Base-by-base conservation (phyloP, 2,113 vertebrate genomes). In the Papio anubis region DNA sequence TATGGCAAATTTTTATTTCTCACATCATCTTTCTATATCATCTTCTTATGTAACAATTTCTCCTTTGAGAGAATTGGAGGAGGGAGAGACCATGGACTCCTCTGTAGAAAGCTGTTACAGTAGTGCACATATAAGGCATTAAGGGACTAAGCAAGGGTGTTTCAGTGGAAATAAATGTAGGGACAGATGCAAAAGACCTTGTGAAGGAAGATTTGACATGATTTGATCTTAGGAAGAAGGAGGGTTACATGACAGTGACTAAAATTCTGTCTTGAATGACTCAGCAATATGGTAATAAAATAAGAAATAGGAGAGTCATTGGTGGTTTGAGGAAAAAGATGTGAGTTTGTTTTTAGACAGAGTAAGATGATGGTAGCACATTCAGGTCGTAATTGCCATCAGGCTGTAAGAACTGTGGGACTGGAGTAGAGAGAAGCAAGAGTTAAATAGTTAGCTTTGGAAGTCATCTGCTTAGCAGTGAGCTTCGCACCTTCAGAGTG, bases 201-300 rank as follows among this genome's bases (percentile, higher is more conserved):
- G 16, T 13, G 16, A 78, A 68, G 80, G 35, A 91, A 87, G 30
- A 89, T 27, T 88, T 87, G 30, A 64, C 27, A 91, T 81, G 43
- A 75, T 94, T 79, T 86, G 21, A 73, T 90, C 92, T 35, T 43
- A 87, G 61, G 25, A 88, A 50, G 20, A 52, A 70, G 20, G 13
- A 83, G 32, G 21, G 48, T 57, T 13, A 35, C 84, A 72, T 64
- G 82, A 38, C 55, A 72, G 23, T 87, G 16, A 83, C 59, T 90
- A 25, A 94, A 93, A 61, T 52, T 95, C 25, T 92, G 45, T 94
- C 72, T 87, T 81, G 40, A 94, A 50, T 90, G 38, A 57, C 32
- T 66, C 18, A 96, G 16, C 76, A 79, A 59, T 96, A 30, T 94
- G n/a, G 17, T 68, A 90, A 38, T 90, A 66, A 43, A 82, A 94